phyloP scores from a whole-genome alignment of 2,888 invertebrate genomes.

The Nebria salina region DNA sequence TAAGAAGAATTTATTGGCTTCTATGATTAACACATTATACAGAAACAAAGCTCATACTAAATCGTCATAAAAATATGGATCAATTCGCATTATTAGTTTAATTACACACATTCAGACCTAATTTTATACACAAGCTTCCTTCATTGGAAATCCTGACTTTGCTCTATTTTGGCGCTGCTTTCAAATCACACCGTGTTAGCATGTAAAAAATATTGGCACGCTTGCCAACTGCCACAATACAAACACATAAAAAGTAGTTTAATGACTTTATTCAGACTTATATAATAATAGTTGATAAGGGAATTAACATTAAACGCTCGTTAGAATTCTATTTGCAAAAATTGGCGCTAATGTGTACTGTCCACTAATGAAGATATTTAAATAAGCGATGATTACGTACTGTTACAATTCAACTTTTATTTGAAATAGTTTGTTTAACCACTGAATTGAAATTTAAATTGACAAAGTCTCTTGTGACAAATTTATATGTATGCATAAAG shows the following conservation, averaged over 20 bases:
- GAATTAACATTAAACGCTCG: background rate
- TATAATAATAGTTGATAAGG: background rate
- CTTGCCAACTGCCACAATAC: background rate
- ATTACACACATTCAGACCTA: too few relatives aligned
- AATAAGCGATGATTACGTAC: too few relatives aligned
- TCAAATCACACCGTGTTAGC: too few relatives aligned
- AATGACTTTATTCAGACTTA: background rate
- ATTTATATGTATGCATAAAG: background rate
- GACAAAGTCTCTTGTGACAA: background rate
- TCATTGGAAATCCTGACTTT: too few relatives aligned
- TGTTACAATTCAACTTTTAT: too few relatives aligned
- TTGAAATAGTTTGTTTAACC: background rate
- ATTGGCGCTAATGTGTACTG: background rate
- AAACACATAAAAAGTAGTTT: background rate
- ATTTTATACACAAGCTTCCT: too few relatives aligned
- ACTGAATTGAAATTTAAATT: background rate
- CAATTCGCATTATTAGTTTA: too few relatives aligned
- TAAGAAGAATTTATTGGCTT: constrained; percentile 53
- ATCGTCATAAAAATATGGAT: too few relatives aligned
- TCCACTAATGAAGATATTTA: background rate
- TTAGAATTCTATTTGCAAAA: background rate
- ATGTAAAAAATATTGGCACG: too few relatives aligned
- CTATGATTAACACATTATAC: constrained; percentile 58
- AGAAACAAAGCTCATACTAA: too few relatives aligned
- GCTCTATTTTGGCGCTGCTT: too few relatives aligned